Evolutionary conservation across 2,888 invertebrate species (phyloP), one percentile per base, ranked within the genome.

Genomic region (Unio pictorum): DNA sequence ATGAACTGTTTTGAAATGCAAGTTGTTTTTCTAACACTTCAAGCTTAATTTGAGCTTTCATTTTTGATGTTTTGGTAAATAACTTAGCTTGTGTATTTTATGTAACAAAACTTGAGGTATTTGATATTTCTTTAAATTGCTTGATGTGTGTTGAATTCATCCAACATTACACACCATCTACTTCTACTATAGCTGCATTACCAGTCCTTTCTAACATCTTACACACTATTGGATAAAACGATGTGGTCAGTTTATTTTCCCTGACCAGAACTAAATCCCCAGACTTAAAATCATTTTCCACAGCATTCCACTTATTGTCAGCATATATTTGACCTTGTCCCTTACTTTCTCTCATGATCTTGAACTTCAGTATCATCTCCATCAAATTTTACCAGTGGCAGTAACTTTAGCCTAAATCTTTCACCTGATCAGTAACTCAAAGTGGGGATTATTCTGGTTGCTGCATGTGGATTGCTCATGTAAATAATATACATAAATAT

Each of bases 381-480:
- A 28, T 4, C 23, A 0, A 54, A 67, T 3, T 67, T 7, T 58
- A 17, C 58, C 20, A 23, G 1, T 60, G 61, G 58, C 26, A 69
- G 79, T 57, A 78, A 26, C 56, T 79, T 78, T 0, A 75, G 72
- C 1, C 75, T 56, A 1, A 79, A 79, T 66, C 61, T 78, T 72
- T 17, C 76, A 56, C 4, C 69, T 61, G 63, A 78, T 76, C 64
- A 79, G 23, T 56, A 75, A 54, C 60, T 74, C 61, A 34, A 8
- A 3, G 71, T 71, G 23, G 79, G 76, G 28, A 60, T 64, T n/a
- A 66, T 62, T 28, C 75, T 75, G 26, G 79, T 78, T 26, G 74
- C 70, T 5, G 63, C 54, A 57, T 77, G 76, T 56, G 77, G 77
- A 26, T 75, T 69, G 8, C 69, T 69, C 57, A 71, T 57, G 56